Evolutionary conservation across 2,888 invertebrate species (phyloP).

Genomic region (Apamea epomidion): DNA sequence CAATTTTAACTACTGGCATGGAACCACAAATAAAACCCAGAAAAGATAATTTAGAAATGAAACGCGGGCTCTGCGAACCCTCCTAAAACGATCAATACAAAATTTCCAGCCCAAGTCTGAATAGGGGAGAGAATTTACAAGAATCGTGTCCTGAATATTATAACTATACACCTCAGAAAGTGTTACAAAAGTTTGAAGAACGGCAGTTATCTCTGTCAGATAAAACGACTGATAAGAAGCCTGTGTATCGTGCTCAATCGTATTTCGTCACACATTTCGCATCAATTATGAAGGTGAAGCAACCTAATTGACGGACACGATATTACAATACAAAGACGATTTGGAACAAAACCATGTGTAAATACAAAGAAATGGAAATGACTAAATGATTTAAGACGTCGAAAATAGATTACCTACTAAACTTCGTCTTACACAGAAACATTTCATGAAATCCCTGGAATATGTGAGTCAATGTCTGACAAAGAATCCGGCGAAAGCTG

Average conservation of each 20-base stretch:
- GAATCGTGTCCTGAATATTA: conserved; percentile 44
- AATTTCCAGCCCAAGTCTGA: conserved; percentile 20
- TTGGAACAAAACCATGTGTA: conserved; percentile 26
- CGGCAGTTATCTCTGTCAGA: conserved; percentile 74
- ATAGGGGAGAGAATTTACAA: conserved; percentile 33
- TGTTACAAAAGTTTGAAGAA: conserved; percentile 70
- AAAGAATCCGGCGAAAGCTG: conserved; percentile 31
- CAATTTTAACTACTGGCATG: neutral
- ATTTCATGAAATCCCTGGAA: conserved; percentile 36
- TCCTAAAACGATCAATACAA: conserved; percentile 38
- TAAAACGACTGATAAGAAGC: conserved; percentile 72
- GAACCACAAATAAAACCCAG: neutral
- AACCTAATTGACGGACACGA: conserved; percentile 45
- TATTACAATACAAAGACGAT: conserved; percentile 17
- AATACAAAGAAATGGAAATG: conserved; percentile 34
- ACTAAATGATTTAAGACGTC: neutral
- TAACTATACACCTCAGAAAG: conserved; percentile 25
- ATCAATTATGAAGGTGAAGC: conserved; percentile 64
- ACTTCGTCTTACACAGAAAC: conserved; percentile 5
- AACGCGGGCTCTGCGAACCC: neutral
- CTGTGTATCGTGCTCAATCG: conserved; percentile 76
- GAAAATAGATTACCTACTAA: conserved; percentile 22
- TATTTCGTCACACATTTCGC: conserved; percentile 68
- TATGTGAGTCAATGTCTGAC: conserved; percentile 33
- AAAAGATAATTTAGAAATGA: conserved; percentile 9